These are phyloP conservation scores for Petrolisthes cinctipes DNA, from an alignment of 2,888 invertebrate genomes.

Conservation along the genomic window DNA sequence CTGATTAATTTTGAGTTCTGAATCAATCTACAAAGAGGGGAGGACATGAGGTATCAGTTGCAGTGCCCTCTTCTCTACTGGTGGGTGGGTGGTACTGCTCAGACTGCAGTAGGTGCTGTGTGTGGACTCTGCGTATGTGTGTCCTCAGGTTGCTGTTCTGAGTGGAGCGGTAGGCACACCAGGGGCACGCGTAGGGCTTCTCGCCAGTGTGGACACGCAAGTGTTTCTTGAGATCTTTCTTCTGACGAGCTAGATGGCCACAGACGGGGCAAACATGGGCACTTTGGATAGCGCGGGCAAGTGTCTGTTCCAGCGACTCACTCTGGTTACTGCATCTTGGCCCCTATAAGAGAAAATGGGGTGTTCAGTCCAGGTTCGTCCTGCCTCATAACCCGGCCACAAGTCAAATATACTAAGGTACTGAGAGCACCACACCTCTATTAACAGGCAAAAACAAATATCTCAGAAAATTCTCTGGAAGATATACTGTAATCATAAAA, in stretches of 20 bases:
- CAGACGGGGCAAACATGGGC: constrained; percentile 60
- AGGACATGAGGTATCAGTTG: constrained; percentile 25
- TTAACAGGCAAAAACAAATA: too few species aligned
- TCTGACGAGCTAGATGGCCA: constrained; percentile 61
- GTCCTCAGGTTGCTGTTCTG: constrained; percentile 64
- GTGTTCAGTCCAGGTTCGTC: constrained; percentile 53
- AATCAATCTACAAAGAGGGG: constrained; percentile 45
- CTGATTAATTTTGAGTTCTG: background rate
- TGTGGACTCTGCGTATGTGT: constrained; percentile 60
- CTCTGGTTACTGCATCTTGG: constrained; percentile 54
- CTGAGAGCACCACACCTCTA: too few species aligned
- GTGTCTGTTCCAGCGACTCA: constrained; percentile 52
- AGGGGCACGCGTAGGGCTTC: constrained; percentile 60
- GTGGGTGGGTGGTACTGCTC: constrained; percentile 21
- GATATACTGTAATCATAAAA: too few species aligned
- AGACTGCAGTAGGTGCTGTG: constrained; percentile 22
- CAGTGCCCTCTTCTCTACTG: constrained; percentile 16
- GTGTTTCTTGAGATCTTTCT: constrained; percentile 64
- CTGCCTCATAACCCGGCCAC: constrained; percentile 15
- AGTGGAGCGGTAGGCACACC: constrained; percentile 62
- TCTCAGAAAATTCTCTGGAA: too few species aligned
- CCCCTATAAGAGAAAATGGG: constrained; percentile 62
- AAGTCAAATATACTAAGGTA: background rate
- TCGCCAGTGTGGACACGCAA: constrained; percentile 64
- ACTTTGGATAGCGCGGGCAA: constrained; percentile 45